Conservation (phyloP, 2,888 invertebrate species). For the Melitaea athalia region DNA sequence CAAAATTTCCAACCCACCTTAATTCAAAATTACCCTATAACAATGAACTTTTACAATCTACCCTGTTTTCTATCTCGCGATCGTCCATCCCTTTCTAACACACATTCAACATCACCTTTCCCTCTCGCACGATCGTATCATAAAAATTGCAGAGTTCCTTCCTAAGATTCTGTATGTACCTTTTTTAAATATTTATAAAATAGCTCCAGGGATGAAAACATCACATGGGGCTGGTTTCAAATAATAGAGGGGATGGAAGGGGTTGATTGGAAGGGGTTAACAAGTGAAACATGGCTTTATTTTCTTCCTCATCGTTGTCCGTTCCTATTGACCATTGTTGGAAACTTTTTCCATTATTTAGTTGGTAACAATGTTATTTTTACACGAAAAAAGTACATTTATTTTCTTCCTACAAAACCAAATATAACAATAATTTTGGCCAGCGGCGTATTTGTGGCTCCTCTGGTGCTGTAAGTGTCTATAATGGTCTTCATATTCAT, state of each 20-base stretch:
- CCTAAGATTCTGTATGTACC: constrained; percentile 36
- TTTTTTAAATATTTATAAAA: constrained; percentile 45
- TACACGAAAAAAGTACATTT: too few species aligned
- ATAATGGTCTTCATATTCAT: too few species aligned
- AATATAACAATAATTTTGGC: too few species aligned
- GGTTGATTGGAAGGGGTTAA: constrained; percentile 17
- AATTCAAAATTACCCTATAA: constrained; percentile 44
- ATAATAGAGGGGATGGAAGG: constrained; percentile 16
- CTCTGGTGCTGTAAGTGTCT: too few species aligned
- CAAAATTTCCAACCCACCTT: constrained; percentile 29
- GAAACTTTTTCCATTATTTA: background rate
- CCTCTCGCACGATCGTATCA: constrained; percentile 34
- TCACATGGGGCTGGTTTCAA: constrained; percentile 18
- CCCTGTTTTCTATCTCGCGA: constrained; percentile 22
- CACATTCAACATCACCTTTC: constrained; percentile 5
- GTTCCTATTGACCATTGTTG: background rate
- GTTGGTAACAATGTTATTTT: too few species aligned
- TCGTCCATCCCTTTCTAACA: constrained; percentile 16
- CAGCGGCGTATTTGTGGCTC: too few species aligned
- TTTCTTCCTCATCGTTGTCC: background rate
- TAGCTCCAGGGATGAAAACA: constrained; percentile 18
- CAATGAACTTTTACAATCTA: constrained; percentile 42
- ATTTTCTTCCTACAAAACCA: too few species aligned
- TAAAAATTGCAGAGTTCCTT: constrained; percentile 38
- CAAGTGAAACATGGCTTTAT: constrained; percentile 3